Base-by-base conservation (phyloP, 2,797 vertebrate species). In the Phrynocephalus guinanensis region DNA sequence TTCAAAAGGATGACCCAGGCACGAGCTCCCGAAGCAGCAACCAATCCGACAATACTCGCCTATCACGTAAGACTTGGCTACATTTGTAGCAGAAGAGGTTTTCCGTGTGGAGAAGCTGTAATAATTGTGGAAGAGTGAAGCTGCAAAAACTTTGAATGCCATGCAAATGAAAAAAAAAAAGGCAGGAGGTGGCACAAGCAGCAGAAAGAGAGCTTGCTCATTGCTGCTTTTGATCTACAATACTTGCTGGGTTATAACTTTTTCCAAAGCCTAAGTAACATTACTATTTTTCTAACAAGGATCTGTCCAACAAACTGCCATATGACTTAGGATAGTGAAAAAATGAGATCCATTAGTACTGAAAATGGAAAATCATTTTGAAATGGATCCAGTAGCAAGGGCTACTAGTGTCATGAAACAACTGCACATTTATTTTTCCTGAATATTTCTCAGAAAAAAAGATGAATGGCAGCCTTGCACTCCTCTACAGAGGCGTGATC, bases 61-160 rank as follows among this genome's bases (percentile, higher is more conserved):
- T 99, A 48, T 99, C 98, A 60, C 98, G 99, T 99, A 97, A 98
- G 99, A 83, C 75, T 16, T 71, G 28, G 8, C 20, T 26, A 16
- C 1, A 86, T 2, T n/a, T 16, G 87, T 38, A 70, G 68, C 6
- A 0, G 1, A 38, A 87, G 72, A 81, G 78, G 70, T 63, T 50
- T 0, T 0, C 7, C 78, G 0, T 22, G 22, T 4, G 22, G 20
- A 48, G 44, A 48, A 16, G 33, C 30, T 33, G 20, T 9, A 38
- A 20, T 73, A 72, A 30, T 30, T 79, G 60, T 0, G 5, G 86
- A 48, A 70, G 82, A 71, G 81, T 56, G 38, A 26, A 8, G 2
- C 38, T 24, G 79, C 30, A 44, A 67, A 28, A 84, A 76, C 48
- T 83, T 63, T 60, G 1, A 73, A 56, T 5, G n/a, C 38, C 6